Conservation (phyloP, 2,797 vertebrate genomes). For the Threskiornis aethiopicus region DNA sequence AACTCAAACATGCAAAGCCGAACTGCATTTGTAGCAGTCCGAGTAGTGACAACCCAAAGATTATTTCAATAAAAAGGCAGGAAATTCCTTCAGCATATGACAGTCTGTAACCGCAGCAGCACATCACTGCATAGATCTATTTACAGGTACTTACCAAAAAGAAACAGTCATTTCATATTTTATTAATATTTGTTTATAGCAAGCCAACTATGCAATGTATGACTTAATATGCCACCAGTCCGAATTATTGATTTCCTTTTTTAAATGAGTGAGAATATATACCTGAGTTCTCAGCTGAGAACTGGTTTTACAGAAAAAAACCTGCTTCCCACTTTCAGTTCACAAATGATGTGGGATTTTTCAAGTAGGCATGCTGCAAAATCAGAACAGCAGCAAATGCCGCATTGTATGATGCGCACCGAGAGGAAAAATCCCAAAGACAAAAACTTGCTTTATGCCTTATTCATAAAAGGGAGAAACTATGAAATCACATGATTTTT, state of each 20-base stretch:
- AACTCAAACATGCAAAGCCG: neutral
- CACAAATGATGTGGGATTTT: neutral
- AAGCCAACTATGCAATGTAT: neutral
- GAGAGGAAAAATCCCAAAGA: neutral
- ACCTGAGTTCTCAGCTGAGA: neutral
- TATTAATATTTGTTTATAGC: neutral
- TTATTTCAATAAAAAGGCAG: neutral
- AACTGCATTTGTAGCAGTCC: neutral
- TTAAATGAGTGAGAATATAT: neutral
- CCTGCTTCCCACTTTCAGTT: neutral
- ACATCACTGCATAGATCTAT: neutral
- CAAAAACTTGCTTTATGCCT: neutral
- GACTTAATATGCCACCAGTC: neutral
- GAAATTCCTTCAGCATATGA: neutral
- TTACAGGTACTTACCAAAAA: neutral
- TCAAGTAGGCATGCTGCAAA: neutral
- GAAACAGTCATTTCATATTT: neutral
- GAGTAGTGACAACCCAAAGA: neutral
- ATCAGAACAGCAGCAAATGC: neutral
- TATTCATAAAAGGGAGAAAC: neutral
- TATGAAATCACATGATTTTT: neutral
- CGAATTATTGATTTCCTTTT: slow-evolving; percentile 35
- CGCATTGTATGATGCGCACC: neutral
- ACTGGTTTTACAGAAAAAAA: neutral
- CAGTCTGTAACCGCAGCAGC: neutral